phyloP scores from a whole-genome alignment of 2,797 vertebrate genomes.

The Mico argentatus region DNA sequence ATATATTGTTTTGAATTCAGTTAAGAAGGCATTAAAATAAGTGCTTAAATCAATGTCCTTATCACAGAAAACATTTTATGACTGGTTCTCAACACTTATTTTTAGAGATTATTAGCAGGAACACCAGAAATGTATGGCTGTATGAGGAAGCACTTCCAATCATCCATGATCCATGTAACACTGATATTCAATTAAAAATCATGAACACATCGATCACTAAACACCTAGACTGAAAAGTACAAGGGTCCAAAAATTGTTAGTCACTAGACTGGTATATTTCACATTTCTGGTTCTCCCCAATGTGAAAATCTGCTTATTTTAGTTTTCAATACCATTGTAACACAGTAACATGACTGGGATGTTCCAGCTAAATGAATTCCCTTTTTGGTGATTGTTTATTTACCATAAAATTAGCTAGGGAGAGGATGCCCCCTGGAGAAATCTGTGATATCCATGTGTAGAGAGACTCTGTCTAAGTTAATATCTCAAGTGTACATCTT shows the following conservation, averaged over 20 bases:
- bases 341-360: neutral
- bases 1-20: neutral
- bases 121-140: slow-evolving; percentile 46
- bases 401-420: neutral
- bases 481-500: neutral
- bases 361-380: neutral
- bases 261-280: neutral
- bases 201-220: slow-evolving; percentile 58
- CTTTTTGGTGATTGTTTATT: neutral
- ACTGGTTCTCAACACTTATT: slow-evolving; percentile 39
- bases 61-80: neutral
- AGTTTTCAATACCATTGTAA: neutral
- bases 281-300: neutral
- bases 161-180: slow-evolving; percentile 55
- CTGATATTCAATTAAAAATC: slow-evolving; percentile 59
- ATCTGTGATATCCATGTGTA: neutral
- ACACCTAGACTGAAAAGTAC: slow-evolving; percentile 15
- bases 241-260: neutral
- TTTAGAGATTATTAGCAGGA: slow-evolving; percentile 65
- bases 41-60: neutral
- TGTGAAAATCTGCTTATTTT: neutral
- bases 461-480: neutral
- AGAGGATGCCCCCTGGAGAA: neutral
- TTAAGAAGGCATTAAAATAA: slow-evolving; percentile 42
- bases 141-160: slow-evolving; percentile 21